These are phyloP conservation scores for Volucella inflata DNA, from an alignment of 2,888 invertebrate species.

Conservation along the genomic window DNA sequence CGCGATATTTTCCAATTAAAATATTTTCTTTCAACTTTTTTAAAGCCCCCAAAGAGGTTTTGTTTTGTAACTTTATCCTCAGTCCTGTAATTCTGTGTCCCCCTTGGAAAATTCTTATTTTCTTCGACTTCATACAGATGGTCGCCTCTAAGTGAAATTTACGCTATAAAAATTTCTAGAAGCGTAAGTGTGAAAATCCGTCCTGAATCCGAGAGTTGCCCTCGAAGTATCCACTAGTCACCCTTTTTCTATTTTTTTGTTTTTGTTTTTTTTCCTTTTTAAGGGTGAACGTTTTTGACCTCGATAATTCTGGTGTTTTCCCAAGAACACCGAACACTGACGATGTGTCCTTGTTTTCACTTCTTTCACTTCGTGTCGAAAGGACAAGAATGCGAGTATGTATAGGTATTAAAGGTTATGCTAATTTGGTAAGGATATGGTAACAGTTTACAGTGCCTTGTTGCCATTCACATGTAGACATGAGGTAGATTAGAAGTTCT, in stretches of 20 bases:
- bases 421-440: slow-evolving; percentile 39
- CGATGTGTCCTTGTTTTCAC: slow-evolving; percentile 53
- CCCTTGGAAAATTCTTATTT: slow-evolving; percentile 35
- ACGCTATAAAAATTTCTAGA: slow-evolving; percentile 56
- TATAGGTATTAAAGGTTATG: slow-evolving; percentile 26
- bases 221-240: slow-evolving; percentile 42
- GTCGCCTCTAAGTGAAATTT: slow-evolving; percentile 63
- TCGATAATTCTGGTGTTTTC: slow-evolving; percentile 31
- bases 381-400: slow-evolving; percentile 48
- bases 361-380: neutral
- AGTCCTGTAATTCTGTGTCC: neutral
- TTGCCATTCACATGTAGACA: slow-evolving; percentile 45
- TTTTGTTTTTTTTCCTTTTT: neutral
- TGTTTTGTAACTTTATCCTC: slow-evolving; percentile 41
- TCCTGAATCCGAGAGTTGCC: slow-evolving; percentile 53
- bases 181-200: slow-evolving; percentile 71
- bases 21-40: slow-evolving; percentile 66
- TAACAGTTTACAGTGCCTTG: slow-evolving; percentile 60
- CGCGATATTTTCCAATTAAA: slow-evolving; percentile 74
- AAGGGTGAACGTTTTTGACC: slow-evolving; percentile 52
- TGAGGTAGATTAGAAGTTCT: slow-evolving; percentile 37
- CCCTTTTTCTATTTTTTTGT: slow-evolving; percentile 6
- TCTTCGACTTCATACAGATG: slow-evolving; percentile 60
- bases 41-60: slow-evolving; percentile 52
- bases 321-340: slow-evolving; percentile 12